Evolutionary conservation across 1,140 invertebrate species (phyloP), one percentile per base, ranked within the genome.

Genomic region (Metaphire vulgaris): DNA sequence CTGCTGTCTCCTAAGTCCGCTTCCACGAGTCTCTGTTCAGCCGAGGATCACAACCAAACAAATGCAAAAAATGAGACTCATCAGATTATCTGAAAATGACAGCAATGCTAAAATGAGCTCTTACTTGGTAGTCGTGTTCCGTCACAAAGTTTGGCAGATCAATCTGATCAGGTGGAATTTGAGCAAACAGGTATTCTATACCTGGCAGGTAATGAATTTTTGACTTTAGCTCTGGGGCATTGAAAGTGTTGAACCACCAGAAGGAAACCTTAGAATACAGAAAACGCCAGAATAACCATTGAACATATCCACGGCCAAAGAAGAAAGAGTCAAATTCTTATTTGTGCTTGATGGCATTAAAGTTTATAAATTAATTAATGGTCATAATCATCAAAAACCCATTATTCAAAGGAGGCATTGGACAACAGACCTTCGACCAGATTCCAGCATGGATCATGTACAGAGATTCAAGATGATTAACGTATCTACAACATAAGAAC

Each of bases 231-330:
- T 93, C 93, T 30, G 95, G 93, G 72, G 94, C 94, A 91, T 96
- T 96, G 84, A 97, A 97, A 75, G 94, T 97, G 72, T 94, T 96
- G 87, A 98, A 96, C 93, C 95, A 97, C 95, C 95, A 97, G 70
- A 92, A 95, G 90, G 96, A 92, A 90, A 97, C 92, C 93, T 96
- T n/a, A n/a, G n/a, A n/a, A n/a, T n/a, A n/a, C n/a, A n/a, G 82
- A 21, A 56, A 56, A 12, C 41, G 21, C 33, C 77, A 79, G 41
- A 79, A 79, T 74, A 74, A 75, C 73, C 31, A 76, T 69, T 77
- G 74, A 79, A 14, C 72, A 73, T 16, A 64, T 31, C 14, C n/a
- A 70, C 16, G 0, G 16, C 69, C 29, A 70, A n/a, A n/a, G n/a
- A 1, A 28, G 1, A 56, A 73, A 33, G 21, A 67, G 15, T 69